phyloP scores from a whole-genome alignment of 1,140 invertebrate species.

The Drosophila ogumai region DNA sequence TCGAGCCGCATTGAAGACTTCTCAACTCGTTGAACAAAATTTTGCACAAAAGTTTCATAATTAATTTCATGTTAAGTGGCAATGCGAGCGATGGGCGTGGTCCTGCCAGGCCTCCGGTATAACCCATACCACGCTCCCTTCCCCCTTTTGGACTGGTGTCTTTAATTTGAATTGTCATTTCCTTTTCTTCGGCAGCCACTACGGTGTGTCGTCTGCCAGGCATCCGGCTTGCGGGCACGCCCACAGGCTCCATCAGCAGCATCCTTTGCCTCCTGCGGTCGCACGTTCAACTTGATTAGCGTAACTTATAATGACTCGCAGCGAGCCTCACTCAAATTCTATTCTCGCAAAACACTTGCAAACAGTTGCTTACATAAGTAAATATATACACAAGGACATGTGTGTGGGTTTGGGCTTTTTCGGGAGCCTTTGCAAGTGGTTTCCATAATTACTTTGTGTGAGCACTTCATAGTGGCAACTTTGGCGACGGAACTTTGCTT shows the following conservation, averaged over 20 bases:
- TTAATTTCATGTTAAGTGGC: conserved; percentile 84
- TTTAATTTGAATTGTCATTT: conserved; percentile 84
- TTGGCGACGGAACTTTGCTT: conserved; percentile 23
- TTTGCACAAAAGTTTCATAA: conserved; percentile 83
- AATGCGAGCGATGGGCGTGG: conserved; percentile 63
- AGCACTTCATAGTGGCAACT: conserved; percentile 50
- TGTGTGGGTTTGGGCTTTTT: conserved; percentile 2
- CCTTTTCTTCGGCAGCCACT: conserved; percentile 64
- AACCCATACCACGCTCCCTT: not conserved
- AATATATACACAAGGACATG: conserved; percentile 33
- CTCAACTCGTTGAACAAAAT: conserved; percentile 81
- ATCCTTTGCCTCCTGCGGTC: conserved; percentile 15
- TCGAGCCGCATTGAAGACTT: conserved; percentile 63
- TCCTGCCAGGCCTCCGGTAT: conserved; percentile 3
- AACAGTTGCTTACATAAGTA: conserved; percentile 66
- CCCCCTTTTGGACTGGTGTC: conserved; percentile 43
- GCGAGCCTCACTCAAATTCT: conserved; percentile 45
- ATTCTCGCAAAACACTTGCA: conserved; percentile 55
- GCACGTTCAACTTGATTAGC: conserved; percentile 82
- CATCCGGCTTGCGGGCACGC: conserved; percentile 47
- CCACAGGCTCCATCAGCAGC: conserved; percentile 6
- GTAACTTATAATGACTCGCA: conserved; percentile 80
- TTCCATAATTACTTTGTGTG: conserved; percentile 80
- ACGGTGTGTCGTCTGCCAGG: conserved; percentile 56
- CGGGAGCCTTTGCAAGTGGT: conserved; percentile 63